These are phyloP conservation scores for Tachina lurida DNA, from an alignment of 2,888 invertebrate species.

Conservation along the genomic window DNA sequence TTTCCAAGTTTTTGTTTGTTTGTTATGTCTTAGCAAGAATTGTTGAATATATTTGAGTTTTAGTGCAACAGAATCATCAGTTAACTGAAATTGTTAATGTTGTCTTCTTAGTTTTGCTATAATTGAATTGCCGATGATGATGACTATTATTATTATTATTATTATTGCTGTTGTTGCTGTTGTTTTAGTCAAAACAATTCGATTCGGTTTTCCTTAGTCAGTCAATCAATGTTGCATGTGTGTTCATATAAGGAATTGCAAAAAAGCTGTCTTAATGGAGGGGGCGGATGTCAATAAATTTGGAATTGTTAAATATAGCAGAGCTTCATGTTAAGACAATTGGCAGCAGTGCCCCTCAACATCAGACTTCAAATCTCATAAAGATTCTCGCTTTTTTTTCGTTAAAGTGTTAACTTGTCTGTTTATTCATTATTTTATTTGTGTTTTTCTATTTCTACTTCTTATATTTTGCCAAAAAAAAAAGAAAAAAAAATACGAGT, in stretches of 20 bases:
- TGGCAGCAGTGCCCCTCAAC: constrained; percentile 13
- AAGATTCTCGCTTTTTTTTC: not conserved
- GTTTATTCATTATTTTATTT: constrained; percentile 53
- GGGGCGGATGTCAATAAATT: constrained; percentile 79
- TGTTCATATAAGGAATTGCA: constrained; percentile 18
- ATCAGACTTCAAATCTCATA: constrained; percentile 37
- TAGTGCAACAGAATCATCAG: constrained; percentile 31
- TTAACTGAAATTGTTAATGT: constrained; percentile 18
- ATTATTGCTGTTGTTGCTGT: constrained; percentile 6
- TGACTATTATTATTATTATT: constrained; percentile 50
- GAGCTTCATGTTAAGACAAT: constrained; percentile 56
- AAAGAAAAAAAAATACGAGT: not conserved
- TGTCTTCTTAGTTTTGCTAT: not conserved
- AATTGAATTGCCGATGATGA: constrained; percentile 32
- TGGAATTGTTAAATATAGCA: constrained; percentile 68
- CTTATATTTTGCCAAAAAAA: constrained; percentile 18
- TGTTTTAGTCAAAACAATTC: constrained; percentile 49
- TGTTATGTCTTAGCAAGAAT: constrained; percentile 40
- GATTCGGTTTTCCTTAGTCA: constrained; percentile 12
- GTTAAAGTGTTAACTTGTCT: constrained; percentile 66
- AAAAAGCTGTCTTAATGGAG: constrained; percentile 40
- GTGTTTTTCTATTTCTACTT: constrained; percentile 2
- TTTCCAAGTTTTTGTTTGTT: constrained; percentile 15
- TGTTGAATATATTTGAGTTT: constrained; percentile 52
- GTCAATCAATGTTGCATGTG: constrained; percentile 28